Evolutionary conservation across 2,888 invertebrate genomes (phyloP), one percentile per base, ranked within the genome.

Genomic region (Lypha dubia): DNA sequence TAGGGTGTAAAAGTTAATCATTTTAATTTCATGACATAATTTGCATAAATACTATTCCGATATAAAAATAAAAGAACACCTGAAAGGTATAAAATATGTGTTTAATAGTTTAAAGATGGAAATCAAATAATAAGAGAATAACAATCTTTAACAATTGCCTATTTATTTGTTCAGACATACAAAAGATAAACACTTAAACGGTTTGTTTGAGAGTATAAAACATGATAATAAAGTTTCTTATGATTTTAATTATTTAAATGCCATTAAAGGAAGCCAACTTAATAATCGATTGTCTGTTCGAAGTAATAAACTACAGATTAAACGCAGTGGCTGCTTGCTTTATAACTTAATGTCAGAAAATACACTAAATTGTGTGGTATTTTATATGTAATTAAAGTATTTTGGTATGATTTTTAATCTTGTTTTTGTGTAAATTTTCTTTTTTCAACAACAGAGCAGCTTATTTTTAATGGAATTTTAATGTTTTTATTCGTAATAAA

Each of bases 1-100:
- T 80, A 80, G 77, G 62, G 84, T 77, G 80, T 73, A 73, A 80
- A 84, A 71, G 84, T 84, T 84, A 84, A 84, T 49, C 67, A 76
- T 56, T 80, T 60, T 56, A 8, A 68, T 77, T 73, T 76, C 44
- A 28, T 62, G 41, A 60, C 28, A 67, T 46, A 28, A 84, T 71
- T 62, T 65, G 67, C 51, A 44, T n/a, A 6, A 35, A 1, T 44
- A 46, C n/a, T n/a, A 9, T 35, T 3, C 7, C 1, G 7, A 63
- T 2, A 41, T 11, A 5, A 4, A 28, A 4, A 28, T 28, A 28
- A 28, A 28, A 28, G 15, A 44, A 56, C 13, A 22, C 53, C n/a
- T 63, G 38, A 53, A 53, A 38, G 35, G 8, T 9, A 35, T 51
- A 9, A 51, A 63, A 51, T 4, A 13, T 68, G 3, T 53, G 35